Base-by-base conservation (phyloP, 2,888 invertebrate genomes). In the Apomyelois bistriatella region DNA sequence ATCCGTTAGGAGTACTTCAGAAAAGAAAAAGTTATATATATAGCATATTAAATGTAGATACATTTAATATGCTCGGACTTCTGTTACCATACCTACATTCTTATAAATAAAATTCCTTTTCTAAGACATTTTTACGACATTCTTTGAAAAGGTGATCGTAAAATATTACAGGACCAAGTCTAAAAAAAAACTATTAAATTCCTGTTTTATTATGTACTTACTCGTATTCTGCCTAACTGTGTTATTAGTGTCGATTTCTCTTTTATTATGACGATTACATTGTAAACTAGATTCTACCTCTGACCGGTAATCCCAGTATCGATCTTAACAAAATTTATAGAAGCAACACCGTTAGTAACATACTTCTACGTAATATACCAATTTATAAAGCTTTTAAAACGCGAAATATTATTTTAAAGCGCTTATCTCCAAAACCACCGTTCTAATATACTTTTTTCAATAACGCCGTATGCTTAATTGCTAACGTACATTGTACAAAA, bases 221-320 rank as follows among this genome's bases (percentile, higher is more conserved):
- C 22, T 22, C n/a, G n/a, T n/a, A 22, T 35, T 41, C 41, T 41
- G 30, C 12, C 10, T 51, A 51, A 51, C 51, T 41, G 51, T 42
- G 42, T 42, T 42, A 41, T 15, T 49, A 51, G 41, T 54, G 9
- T 22, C 55, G 62, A 65, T 68, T 67, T 68, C 65, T 68, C 59
- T 68, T 65, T 68, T 68, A 68, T 68, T 66, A n/a, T 53, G 28
- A 28, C 49, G 49, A 53, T 42, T 53, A 49, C 36, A 28, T 42
- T 41, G 30, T 43, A 37, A 43, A 60, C 65, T 60, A 65, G 56
- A 65, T 66, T 62, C 64, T 58, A 57, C 66, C 55, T 53, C 54
- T 53, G 62, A 65, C 68, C 58, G 53, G 66, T 47, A 15, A 12
- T 54, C 59, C 43, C 57, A 57, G 58, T 56, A 52, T 52, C 58